Evolutionary conservation across 2,113 vertebrate species (phyloP).

Genomic region (Antechinus flavipes): DNA sequence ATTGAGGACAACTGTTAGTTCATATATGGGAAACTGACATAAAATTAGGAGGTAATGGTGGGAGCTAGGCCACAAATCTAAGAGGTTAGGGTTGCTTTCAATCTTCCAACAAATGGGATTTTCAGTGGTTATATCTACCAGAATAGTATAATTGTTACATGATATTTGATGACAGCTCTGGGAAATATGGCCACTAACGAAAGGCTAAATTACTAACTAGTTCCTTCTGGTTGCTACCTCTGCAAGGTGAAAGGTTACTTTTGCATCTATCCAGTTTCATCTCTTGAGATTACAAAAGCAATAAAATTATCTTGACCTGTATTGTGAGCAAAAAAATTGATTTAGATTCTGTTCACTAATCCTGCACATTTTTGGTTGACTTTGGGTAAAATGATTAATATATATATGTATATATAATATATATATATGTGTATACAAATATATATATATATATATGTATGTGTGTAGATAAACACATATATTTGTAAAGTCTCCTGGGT

Average conservation of each 20-base stretch:
- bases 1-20: conserved; percentile 36
- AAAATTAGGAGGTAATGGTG: conserved; percentile 11
- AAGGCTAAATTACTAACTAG: conserved; percentile 79
- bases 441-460: not conserved
- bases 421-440: not conserved
- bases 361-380: conserved; percentile 23
- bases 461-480: not conserved
- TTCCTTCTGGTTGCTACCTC: conserved; percentile 82
- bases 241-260: conserved; percentile 81
- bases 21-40: conserved; percentile 62
- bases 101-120: conserved; percentile 77
- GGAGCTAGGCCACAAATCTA: conserved; percentile 34
- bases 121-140: conserved; percentile 78
- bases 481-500: conserved; percentile 28
- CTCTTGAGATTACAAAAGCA: conserved; percentile 76
- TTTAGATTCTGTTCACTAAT: conserved; percentile 72
- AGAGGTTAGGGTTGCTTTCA: conserved; percentile 68
- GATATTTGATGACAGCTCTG: conserved; percentile 83
- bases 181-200: conserved; percentile 74
- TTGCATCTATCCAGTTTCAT: conserved; percentile 77
- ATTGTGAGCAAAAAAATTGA: conserved; percentile 63
- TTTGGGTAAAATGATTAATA: conserved; percentile 61
- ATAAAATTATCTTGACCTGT: conserved; percentile 72
- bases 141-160: conserved; percentile 79
- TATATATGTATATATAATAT: not conserved